A percentile compares a stretch with the other conserved stretches of the same genome.
Conservation (phyloP, 2,797 vertebrate species). For the Benthosema pterotum region DNA sequence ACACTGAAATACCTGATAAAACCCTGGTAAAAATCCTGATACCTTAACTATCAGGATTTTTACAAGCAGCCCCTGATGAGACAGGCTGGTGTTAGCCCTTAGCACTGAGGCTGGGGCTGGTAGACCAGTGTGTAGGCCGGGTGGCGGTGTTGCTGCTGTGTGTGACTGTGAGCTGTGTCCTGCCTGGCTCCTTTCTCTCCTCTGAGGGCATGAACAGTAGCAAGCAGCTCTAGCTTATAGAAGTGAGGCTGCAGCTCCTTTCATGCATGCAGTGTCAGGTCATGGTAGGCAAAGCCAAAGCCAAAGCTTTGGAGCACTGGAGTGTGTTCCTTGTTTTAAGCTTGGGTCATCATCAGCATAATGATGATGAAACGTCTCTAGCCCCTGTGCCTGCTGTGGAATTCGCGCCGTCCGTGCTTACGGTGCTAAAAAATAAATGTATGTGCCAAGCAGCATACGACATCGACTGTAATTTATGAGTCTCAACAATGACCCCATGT, state of each 20-base stretch:
- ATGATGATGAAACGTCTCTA: constrained; percentile 45
- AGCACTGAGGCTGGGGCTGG: constrained; percentile 40
- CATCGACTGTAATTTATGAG: constrained; percentile 19
- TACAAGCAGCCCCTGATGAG: constrained; percentile 27
- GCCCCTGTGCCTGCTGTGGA: constrained; percentile 18
- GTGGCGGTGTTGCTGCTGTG: constrained; percentile 12
- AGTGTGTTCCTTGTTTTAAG: constrained; percentile 51
- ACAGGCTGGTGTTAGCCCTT: constrained; percentile 18
- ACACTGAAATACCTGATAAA: no score
- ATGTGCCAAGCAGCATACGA: constrained; percentile 31
- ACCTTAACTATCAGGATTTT: no score
- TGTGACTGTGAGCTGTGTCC: constrained; percentile 13
- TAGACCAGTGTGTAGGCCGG: constrained; percentile 19
- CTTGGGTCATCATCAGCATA: constrained; percentile 51
- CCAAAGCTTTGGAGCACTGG: constrained; percentile 52
- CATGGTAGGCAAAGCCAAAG: constrained; percentile 59
- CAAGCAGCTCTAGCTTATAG: constrained; percentile 18
- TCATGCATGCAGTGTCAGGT: constrained; percentile 64
- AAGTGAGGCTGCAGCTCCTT: constrained; percentile 48
- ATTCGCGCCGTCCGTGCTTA: constrained; percentile 16
- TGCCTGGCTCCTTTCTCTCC: constrained; percentile 7
- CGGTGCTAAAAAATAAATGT: constrained; percentile 15
- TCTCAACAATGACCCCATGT: background rate
- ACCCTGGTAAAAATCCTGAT: no score
- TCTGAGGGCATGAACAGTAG: constrained; percentile 23